phyloP scores from a whole-genome alignment of 2,888 invertebrate genomes.

The Pristionchus maxplancki region DNA sequence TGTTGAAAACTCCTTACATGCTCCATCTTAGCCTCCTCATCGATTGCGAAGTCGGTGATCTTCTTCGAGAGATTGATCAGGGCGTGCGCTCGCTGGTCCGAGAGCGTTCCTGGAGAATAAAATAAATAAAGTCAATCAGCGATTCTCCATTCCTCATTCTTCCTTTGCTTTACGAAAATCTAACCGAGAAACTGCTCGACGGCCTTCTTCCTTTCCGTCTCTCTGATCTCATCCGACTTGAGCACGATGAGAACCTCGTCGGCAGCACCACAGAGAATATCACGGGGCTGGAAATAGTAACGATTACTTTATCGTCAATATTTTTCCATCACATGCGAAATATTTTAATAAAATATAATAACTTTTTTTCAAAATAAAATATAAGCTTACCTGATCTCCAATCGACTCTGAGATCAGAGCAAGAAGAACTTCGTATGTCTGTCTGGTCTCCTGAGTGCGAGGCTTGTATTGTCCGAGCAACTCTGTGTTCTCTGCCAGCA shows the following conservation, averaged over 20 bases:
- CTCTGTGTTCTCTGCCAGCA: slow-evolving; percentile 83
- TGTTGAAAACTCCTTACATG: slow-evolving; percentile 50
- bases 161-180: slow-evolving; percentile 12
- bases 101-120: slow-evolving; percentile 82
- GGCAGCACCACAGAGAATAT: slow-evolving; percentile 97
- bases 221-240: slow-evolving; percentile 95
- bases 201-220: slow-evolving; percentile 91
- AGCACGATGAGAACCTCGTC: slow-evolving; percentile 96
- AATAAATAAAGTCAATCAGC: neutral
- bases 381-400: slow-evolving; percentile 85
- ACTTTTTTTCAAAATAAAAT: no score
- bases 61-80: slow-evolving; percentile 97
- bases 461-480: slow-evolving; percentile 94
- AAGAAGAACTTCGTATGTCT: slow-evolving; percentile 92
- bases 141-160: no score
- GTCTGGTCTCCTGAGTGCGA: slow-evolving; percentile 96
- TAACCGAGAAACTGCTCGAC: slow-evolving; percentile 83
- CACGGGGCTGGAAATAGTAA: slow-evolving; percentile 87
- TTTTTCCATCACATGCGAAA: no score
- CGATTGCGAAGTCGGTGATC: slow-evolving; percentile 92
- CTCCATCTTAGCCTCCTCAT: slow-evolving; percentile 64
- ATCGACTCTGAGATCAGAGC: slow-evolving; percentile 97
- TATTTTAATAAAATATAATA: no score
- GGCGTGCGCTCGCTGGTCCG: slow-evolving; percentile 93
- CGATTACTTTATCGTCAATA: neutral